Conservation (phyloP, 2,888 invertebrate species). For the Drosophila algonquin region DNA sequence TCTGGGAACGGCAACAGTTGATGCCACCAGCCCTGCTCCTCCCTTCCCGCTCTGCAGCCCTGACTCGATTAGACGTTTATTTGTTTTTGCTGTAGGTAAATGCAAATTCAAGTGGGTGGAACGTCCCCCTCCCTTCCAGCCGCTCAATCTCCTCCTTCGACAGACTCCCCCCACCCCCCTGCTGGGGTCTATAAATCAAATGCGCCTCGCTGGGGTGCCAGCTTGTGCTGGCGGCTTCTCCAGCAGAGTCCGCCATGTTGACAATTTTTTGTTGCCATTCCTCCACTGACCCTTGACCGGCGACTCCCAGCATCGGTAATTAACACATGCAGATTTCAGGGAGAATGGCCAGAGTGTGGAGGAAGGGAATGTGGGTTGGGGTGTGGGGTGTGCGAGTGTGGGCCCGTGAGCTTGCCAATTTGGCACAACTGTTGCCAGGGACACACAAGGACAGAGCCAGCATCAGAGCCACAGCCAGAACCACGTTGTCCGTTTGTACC, state of each 20-base stretch:
- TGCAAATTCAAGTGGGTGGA: constrained; percentile 71
- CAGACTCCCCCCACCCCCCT: background rate
- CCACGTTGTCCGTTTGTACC: constrained; percentile 56
- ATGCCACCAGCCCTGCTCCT: constrained; percentile 27
- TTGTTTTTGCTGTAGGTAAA: constrained; percentile 77
- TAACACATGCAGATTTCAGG: constrained; percentile 77
- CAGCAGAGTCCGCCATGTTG: constrained; percentile 66
- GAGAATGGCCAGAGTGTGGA: background rate
- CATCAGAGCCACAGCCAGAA: background rate
- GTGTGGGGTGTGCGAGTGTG: constrained; percentile 1
- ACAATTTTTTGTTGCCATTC: constrained; percentile 59
- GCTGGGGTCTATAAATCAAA: constrained; percentile 74
- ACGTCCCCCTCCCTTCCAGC: background rate
- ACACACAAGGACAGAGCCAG: background rate
- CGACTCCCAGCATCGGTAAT: constrained; percentile 60
- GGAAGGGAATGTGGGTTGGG: background rate
- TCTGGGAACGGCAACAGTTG: constrained; percentile 67
- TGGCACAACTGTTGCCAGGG: constrained; percentile 75
- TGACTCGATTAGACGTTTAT: constrained; percentile 76
- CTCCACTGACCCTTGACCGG: constrained; percentile 63
- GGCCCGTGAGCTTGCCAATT: constrained; percentile 54
- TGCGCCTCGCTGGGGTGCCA: constrained; percentile 56
- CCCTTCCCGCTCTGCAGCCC: background rate
- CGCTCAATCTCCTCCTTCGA: background rate
- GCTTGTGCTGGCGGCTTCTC: constrained; percentile 69